A percentile compares a stretch with the other conserved stretches of the same genome.
These are phyloP conservation scores for Muscicapa adusta DNA, from an alignment of 2,113 vertebrate genomes.

Conservation along the genomic window DNA sequence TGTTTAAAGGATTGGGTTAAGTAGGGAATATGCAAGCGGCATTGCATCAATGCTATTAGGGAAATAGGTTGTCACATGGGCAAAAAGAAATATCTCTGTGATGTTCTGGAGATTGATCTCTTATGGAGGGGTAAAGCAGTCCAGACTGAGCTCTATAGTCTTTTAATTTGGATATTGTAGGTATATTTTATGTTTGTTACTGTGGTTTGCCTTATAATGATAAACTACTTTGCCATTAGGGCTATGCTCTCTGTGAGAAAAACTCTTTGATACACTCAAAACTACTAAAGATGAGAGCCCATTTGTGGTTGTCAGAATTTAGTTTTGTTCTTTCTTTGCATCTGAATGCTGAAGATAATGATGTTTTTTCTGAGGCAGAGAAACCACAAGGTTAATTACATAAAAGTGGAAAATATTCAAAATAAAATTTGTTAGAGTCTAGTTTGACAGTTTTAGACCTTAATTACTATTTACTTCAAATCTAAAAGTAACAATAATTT, in stretches of 20 bases:
- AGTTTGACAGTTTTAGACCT: not conserved
- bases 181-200: not conserved
- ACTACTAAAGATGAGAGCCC: not conserved
- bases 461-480: not conserved
- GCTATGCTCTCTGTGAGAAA: not conserved
- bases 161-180: slow-evolving; percentile 2
- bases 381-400: not conserved
- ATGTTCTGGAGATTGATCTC: not conserved
- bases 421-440: not conserved
- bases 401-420: not conserved
- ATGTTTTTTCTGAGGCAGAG: not conserved
- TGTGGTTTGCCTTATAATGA: not conserved
- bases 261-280: not conserved
- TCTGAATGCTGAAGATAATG: not conserved
- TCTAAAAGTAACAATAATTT: not conserved
- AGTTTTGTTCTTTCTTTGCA: not conserved
- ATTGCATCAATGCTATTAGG: not conserved
- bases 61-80: not conserved
- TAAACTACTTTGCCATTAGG: not conserved
- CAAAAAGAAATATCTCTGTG: not conserved
- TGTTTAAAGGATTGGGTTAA: not conserved
- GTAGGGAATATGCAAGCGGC: fast-evolving
- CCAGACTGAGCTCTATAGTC: not conserved
- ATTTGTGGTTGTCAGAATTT: not conserved
- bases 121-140: not conserved